phyloP scores from a whole-genome alignment of 2,113 vertebrate species.

The Siniperca knerii region DNA sequence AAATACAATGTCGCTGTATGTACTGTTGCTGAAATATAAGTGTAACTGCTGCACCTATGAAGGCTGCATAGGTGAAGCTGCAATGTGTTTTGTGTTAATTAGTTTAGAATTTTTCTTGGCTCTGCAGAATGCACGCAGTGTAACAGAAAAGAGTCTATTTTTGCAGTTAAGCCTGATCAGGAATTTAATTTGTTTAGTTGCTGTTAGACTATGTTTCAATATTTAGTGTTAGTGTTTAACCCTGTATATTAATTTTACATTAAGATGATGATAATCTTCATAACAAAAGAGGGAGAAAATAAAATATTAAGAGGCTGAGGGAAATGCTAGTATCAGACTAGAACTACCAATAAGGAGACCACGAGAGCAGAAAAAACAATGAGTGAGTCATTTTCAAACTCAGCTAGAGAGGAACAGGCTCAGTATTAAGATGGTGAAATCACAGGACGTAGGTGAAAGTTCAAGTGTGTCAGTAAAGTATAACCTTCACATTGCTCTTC shows the following conservation, averaged over 20 bases:
- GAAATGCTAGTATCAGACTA: background rate
- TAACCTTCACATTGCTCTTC: conserved; percentile 5
- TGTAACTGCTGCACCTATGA: conserved; percentile 14
- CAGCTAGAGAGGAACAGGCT: conserved; percentile 12
- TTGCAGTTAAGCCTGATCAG: conserved; percentile 15
- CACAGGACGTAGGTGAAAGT: conserved; percentile 14
- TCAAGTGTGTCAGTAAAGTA: background rate
- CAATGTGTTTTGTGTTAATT: conserved; percentile 36
- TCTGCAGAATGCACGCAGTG: conserved; percentile 52
- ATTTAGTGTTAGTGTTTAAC: background rate
- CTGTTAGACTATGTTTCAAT: background rate
- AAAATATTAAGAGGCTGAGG: background rate
- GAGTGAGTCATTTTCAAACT: conserved; percentile 9
- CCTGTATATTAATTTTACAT: conserved; percentile 5
- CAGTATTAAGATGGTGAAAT: background rate
- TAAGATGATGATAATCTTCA: background rate
- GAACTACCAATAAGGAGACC: background rate
- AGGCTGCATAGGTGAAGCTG: conserved; percentile 24
- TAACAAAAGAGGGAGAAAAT: background rate
- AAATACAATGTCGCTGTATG: conserved; percentile 35
- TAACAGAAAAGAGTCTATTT: background rate
- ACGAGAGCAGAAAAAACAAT: background rate
- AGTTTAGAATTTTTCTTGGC: conserved; percentile 11
- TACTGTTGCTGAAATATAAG: conserved; percentile 14
- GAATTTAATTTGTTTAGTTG: conserved; percentile 2